A percentile compares a stretch with the other conserved stretches of the same genome.
These are phyloP conservation scores for Meiosimyza platycephala DNA, from an alignment of 2,888 invertebrate genomes.

Conservation along the genomic window DNA sequence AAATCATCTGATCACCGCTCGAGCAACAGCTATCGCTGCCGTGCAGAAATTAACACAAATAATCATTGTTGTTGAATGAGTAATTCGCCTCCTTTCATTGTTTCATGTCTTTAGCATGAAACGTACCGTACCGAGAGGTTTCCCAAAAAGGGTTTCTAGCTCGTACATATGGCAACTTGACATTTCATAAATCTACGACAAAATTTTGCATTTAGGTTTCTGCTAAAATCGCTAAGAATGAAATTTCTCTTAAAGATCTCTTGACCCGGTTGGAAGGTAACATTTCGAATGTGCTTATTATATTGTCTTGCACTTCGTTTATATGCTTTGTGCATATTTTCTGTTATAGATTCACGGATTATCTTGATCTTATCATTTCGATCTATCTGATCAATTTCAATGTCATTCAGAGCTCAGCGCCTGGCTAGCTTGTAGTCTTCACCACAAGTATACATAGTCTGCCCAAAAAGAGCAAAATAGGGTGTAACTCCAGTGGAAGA, in stretches of 20 bases:
- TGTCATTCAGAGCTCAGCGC: slow-evolving; percentile 24
- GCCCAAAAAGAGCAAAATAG: slow-evolving; percentile 35
- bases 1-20: too few relatives aligned
- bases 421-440: slow-evolving; percentile 28
- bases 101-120: too few relatives aligned
- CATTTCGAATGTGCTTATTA: slow-evolving; percentile 1
- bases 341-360: slow-evolving; percentile 9
- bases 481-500: slow-evolving; percentile 35
- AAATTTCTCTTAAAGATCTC: neutral
- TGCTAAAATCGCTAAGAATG: neutral
- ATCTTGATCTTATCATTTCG: neutral
- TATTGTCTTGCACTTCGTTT: slow-evolving; percentile 17
- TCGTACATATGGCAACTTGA: neutral
- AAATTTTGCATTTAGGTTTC: neutral
- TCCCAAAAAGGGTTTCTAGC: too few relatives aligned
- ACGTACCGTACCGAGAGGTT: too few relatives aligned
- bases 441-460: slow-evolving; percentile 23
- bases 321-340: slow-evolving; percentile 7
- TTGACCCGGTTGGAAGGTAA: slow-evolving; percentile 14
- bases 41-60: too few relatives aligned
- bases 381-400: neutral
- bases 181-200: neutral
- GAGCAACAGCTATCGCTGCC: too few relatives aligned
- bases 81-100: too few relatives aligned
- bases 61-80: too few relatives aligned